Conservation (phyloP, 2,888 invertebrate species). For the Drosophila peninsularis region DNA sequence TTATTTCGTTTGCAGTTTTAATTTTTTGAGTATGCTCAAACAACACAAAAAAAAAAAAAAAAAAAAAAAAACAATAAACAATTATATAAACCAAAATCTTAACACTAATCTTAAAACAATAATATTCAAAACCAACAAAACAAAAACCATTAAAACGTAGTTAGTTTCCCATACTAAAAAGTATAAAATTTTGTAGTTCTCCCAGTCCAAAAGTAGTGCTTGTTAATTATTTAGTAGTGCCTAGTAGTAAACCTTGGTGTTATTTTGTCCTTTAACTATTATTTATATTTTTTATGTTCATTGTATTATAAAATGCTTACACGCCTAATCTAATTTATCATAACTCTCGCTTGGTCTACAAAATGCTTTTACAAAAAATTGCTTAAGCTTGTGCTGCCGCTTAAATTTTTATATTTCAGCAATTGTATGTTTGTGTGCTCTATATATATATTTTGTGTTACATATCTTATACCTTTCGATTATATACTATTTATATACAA, state of each 20-base stretch:
- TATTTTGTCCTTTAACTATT: conserved; percentile 38
- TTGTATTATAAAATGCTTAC: conserved; percentile 56
- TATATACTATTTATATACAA: conserved; percentile 36
- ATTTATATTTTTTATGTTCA: conserved; percentile 30
- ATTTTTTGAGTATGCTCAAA: conserved; percentile 44
- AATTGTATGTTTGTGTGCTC: conserved; percentile 83
- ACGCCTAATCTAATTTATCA: conserved; percentile 38
- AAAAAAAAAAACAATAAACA: conserved; percentile 33
- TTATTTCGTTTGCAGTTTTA: conserved; percentile 79
- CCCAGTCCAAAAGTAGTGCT: conserved; percentile 60
- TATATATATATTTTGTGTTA: conserved; percentile 74
- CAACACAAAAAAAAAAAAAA: conserved; percentile 20
- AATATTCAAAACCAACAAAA: conserved; percentile 46
- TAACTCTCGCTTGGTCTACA: conserved; percentile 27
- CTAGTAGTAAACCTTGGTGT: conserved; percentile 50
- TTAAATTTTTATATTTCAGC: conserved; percentile 79
- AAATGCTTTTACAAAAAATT: conserved; percentile 25
- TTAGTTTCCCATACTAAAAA: conserved; percentile 68
- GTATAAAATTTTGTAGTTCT: conserved; percentile 53
- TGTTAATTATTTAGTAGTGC: conserved; percentile 49
- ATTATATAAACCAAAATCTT: conserved; percentile 49
- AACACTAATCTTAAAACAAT: conserved; percentile 59
- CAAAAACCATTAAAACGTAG: conserved; percentile 71
- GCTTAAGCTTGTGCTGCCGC: conserved; percentile 82
- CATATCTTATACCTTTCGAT: conserved; percentile 55